These are phyloP conservation scores for Chironomus riparius DNA, from an alignment of 2,888 invertebrate species.

Conservation along the genomic window DNA sequence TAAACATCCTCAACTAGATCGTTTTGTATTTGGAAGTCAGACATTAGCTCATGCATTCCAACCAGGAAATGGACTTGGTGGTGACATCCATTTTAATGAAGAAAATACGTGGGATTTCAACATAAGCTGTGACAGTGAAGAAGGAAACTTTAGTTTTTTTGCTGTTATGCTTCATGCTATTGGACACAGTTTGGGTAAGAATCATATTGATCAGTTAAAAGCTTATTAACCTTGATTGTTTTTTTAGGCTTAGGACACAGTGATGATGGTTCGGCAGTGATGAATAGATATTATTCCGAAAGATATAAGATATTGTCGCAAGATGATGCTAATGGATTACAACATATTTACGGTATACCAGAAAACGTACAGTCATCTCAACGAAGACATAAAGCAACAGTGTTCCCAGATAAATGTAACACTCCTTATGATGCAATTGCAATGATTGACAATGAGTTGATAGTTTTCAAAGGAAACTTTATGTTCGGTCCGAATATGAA, in stretches of 20 bases:
- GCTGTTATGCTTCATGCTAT: neutral
- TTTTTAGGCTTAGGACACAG: neutral
- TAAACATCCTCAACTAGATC: neutral
- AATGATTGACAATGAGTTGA: constrained; percentile 72
- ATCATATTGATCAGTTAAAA: no score
- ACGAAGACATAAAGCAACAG: no score
- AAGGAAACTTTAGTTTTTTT: neutral
- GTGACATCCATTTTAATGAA: constrained; percentile 6
- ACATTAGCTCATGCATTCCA: constrained; percentile 11
- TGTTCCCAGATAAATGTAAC: constrained; percentile 52
- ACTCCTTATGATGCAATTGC: constrained; percentile 78
- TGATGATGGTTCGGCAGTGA: neutral
- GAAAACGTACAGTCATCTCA: no score
- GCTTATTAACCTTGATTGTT: no score
- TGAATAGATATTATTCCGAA: no score
- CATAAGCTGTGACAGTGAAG: neutral
- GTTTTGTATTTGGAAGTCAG: neutral
- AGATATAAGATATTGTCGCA: no score
- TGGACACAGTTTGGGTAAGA: neutral
- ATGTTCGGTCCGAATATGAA: constrained; percentile 81
- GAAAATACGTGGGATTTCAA: constrained; percentile 18
- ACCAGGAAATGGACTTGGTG: neutral
- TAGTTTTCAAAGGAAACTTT: constrained; percentile 66
- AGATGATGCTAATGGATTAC: no score
- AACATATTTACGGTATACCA: no score